Percentiles rank a stretch among this genome's conserved stretches.
phyloP scores from a whole-genome alignment of 2,113 vertebrate genomes.

The Tinamus guttatus region DNA sequence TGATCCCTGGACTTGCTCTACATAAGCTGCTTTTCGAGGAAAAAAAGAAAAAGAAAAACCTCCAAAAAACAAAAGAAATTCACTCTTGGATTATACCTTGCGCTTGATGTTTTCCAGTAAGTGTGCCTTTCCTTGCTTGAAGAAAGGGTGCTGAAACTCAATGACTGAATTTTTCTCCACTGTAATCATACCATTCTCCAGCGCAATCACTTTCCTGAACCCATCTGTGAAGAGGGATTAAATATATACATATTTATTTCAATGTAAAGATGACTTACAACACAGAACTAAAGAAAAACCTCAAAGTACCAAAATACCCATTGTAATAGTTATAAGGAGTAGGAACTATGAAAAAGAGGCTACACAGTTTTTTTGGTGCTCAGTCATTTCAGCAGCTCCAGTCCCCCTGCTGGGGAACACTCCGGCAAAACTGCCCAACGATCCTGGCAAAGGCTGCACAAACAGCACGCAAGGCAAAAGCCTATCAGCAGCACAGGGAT shows the following conservation, averaged over 20 bases:
- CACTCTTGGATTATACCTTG: slow-evolving; percentile 63
- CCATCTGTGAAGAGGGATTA: slow-evolving; percentile 68
- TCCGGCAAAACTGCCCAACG: rapidly evolving
- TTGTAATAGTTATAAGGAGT: not conserved
- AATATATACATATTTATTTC: not conserved
- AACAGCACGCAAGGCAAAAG: not conserved
- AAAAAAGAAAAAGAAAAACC: too few relatives aligned
- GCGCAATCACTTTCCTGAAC: slow-evolving; percentile 75
- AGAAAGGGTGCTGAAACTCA: slow-evolving; percentile 79
- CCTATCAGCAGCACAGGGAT: not conserved
- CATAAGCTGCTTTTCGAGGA: not conserved
- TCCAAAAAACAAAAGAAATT: not conserved
- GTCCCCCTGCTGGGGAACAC: not conserved
- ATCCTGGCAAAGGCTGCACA: not conserved
- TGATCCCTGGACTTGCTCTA: not conserved
- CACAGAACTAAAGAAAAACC: not conserved
- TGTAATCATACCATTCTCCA: slow-evolving; percentile 63
- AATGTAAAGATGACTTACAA: not conserved
- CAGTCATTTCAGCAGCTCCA: not conserved
- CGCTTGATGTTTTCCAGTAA: slow-evolving; percentile 78
- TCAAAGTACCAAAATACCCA: not conserved
- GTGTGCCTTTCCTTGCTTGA: slow-evolving; percentile 71
- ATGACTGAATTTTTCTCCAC: slow-evolving; percentile 55
- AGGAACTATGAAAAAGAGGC: not conserved
- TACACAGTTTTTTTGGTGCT: not conserved